Evolutionary conservation across 2,888 invertebrate species (phyloP).

Genomic region (Diarsia rubi): DNA sequence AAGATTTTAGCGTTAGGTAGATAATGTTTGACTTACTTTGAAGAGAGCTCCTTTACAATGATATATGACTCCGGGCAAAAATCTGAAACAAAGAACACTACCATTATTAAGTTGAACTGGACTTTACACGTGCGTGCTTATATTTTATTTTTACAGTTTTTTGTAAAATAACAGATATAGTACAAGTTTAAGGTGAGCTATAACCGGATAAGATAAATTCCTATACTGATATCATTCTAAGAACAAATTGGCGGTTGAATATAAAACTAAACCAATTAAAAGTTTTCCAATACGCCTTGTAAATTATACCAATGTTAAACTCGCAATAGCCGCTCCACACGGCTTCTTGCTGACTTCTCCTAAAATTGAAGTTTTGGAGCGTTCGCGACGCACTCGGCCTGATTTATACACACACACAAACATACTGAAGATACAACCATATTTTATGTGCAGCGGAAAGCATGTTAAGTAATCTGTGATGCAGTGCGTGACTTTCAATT

Average conservation of each 20-base stretch:
- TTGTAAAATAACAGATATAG: slow-evolving; percentile 4
- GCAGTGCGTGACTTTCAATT: slow-evolving; percentile 59
- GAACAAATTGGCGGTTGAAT: slow-evolving; percentile 81
- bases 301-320: slow-evolving; percentile 87
- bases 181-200: slow-evolving; percentile 34
- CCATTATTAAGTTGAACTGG: slow-evolving; percentile 45
- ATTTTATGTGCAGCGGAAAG: slow-evolving; percentile 49
- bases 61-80: slow-evolving; percentile 89
- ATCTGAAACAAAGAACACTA: slow-evolving; percentile 82
- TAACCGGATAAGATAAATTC: slow-evolving; percentile 67
- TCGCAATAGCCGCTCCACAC: slow-evolving; percentile 80
- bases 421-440: slow-evolving; percentile 41
- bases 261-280: slow-evolving; percentile 90
- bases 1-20: background rate
- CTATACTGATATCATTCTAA: slow-evolving; percentile 82
- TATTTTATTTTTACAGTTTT: slow-evolving; percentile 20
- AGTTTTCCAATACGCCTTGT: slow-evolving; percentile 88
- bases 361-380: slow-evolving; percentile 78
- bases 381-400: slow-evolving; percentile 68
- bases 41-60: slow-evolving; percentile 85
- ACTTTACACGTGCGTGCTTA: slow-evolving; percentile 19
- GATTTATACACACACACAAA: slow-evolving; percentile 64
- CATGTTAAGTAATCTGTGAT: slow-evolving; percentile 57
- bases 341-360: slow-evolving; percentile 77
- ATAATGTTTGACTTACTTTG: slow-evolving; percentile 80